Conservation (phyloP, 1,140 invertebrate genomes). For the Mactra quadrangularis region DNA sequence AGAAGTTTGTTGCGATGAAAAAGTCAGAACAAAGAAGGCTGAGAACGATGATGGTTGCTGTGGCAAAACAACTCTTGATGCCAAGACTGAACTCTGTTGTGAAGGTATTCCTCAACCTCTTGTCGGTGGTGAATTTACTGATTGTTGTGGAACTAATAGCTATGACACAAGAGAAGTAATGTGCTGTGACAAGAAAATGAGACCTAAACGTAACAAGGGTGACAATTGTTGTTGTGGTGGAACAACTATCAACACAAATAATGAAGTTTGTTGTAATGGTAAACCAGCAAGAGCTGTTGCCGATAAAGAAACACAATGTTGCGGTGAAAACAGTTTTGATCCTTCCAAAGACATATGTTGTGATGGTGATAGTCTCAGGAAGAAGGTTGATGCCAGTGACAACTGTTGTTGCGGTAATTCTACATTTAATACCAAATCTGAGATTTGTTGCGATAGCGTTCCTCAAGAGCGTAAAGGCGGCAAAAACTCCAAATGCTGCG, state of each 20-base stretch:
- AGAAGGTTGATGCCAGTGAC: constrained; percentile 38
- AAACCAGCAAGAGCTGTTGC: constrained; percentile 48
- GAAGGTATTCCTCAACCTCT: constrained; percentile 37
- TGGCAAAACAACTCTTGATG: constrained; percentile 51
- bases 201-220: constrained; percentile 13
- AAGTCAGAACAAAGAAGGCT: constrained; percentile 43
- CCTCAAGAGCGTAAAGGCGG: constrained; percentile 59
- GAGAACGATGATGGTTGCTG: constrained; percentile 57
- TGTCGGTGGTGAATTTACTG: constrained; percentile 40
- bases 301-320: constrained; percentile 57
- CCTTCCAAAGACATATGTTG: constrained; percentile 52
- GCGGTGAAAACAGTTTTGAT: constrained; percentile 38
- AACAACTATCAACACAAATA: constrained; percentile 49
- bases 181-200: constrained; percentile 49
- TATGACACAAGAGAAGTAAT: constrained; percentile 39
- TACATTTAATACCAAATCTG: constrained; percentile 49
- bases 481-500: constrained; percentile 44
- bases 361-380: constrained; percentile 30
- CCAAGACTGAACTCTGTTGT: constrained; percentile 54
- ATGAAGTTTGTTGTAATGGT: constrained; percentile 54
- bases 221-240: constrained; percentile 62
- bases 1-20: constrained; percentile 52
- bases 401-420: constrained; percentile 60
- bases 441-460: constrained; percentile 54
- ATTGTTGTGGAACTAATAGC: constrained; percentile 46